Evolutionary conservation across 2,797 vertebrate genomes (phyloP), one percentile per base, ranked within the genome.

Genomic region (Hemibagrus guttatus): DNA sequence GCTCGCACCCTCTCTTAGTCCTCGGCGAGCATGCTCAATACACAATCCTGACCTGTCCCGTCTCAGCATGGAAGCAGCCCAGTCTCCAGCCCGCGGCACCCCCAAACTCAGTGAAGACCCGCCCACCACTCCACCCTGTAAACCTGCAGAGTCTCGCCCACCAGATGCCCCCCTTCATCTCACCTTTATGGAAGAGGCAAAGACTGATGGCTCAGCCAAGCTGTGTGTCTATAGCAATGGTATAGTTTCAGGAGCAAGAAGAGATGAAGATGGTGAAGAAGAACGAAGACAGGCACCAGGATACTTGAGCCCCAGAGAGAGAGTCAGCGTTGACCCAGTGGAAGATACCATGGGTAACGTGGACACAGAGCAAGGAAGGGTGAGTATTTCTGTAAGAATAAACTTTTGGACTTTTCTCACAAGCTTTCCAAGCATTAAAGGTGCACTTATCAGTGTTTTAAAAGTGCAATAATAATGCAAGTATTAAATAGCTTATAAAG

Each of bases 31-130:
- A 23, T 96, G 95, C 89, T 96, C 95, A 9, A 91, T 96, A 31
- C 94, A 94, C 66, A 96, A 96, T 91, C 93, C 94, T 4, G 95
- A 96, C 86, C 91, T 96, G 85, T 95, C 95, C 35, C 91, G 94
- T 64, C 94, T 96, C 82, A 94, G 91, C 91, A 90, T 96, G 92
- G 96, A 96, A 89, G 93, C 93, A 14, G 95, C 95, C 72, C 95
- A 95, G 91, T 96, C 96, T 72, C 96, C 96, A 0, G 96, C 95
- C 54, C 95, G 96, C 64, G 95, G 96, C 26, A 96, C 96, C 0
- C 95, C 96, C 81, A 96, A 96, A 88, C 95, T 94, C 83, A 93
- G 91, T 2, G 95, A 95, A 63, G 94, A 95, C 6, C 93, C 89
- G 42, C 90, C 91, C 49, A 88, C 93, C 1, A 91, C 93, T 0